These are phyloP conservation scores for Rhyacophila evoluta DNA, from an alignment of 2,888 invertebrate species.

Conservation along the genomic window DNA sequence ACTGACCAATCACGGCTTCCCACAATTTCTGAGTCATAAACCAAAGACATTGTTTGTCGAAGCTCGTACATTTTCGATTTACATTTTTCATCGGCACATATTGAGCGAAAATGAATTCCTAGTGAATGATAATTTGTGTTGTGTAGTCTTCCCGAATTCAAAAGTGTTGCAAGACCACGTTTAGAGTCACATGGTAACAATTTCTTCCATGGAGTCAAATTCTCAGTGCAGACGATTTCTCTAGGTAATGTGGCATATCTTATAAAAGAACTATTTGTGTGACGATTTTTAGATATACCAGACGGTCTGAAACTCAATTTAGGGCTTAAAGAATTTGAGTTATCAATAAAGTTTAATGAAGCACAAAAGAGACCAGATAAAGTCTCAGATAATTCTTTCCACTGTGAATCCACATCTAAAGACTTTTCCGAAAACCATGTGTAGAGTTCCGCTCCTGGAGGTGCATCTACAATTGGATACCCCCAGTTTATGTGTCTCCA, in stretches of 20 bases:
- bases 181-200: constrained; percentile 94
- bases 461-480: constrained; percentile 88
- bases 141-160: constrained; percentile 92
- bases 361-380: constrained; percentile 96
- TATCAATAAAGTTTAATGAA: constrained; percentile 93
- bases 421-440: constrained; percentile 87
- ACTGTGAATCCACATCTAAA: constrained; percentile 80
- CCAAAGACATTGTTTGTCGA: constrained; percentile 86
- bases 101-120: constrained; percentile 84
- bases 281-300: constrained; percentile 70
- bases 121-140: constrained; percentile 94
- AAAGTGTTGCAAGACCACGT: constrained; percentile 85
- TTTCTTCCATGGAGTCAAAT: constrained; percentile 98
- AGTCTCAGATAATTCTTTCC: constrained; percentile 90
- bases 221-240: constrained; percentile 98
- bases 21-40: constrained; percentile 83
- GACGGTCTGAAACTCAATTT: constrained; percentile 84
- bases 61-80: constrained; percentile 79
- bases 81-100: constrained; percentile 76
- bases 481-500: constrained; percentile 97
- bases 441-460: constrained; percentile 94
- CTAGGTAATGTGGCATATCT: constrained; percentile 92
- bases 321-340: constrained; percentile 86
- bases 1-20: constrained; percentile 86
- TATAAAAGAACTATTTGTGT: constrained; percentile 70